Base-by-base conservation (phyloP, 2,113 vertebrate genomes). In the Forbesichthys papilliferus region DNA sequence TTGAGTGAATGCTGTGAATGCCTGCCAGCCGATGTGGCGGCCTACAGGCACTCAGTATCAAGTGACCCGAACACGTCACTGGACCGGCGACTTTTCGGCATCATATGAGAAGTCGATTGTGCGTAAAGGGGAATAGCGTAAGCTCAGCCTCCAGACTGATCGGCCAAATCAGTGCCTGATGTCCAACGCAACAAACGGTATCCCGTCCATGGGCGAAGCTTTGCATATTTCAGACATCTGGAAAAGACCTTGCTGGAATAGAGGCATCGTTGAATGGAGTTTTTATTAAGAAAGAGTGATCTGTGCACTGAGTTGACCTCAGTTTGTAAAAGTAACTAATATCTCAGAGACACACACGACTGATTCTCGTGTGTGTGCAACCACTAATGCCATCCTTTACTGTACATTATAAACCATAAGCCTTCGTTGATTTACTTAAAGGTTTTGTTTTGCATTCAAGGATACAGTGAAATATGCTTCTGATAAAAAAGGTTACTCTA, bases 101-200 rank as follows among this genome's bases (percentile, higher is more conserved):
- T 87, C 80, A 80, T 75, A 81, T 78, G 70, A 84, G 82, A 83
- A 81, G 70, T 69, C 68, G 47, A 86, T 80, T 75, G 68, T 82
- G 73, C 66, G 42, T 69, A 53, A 74, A 64, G 74, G 74, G 71
- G 78, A 83, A 81, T 74, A 57, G 69, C 73, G 75, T 68, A 74
- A 82, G 72, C 69, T 67, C 9, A 75, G 74, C 74, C 64, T 72
- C 51, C 63, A 75, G 71, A 68, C 73, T 51, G 67, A 77, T 75
- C 60, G 47, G 71, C 64, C 58, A 84, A 87, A 88, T 84, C 73
- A 81, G 70, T 77, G 77, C 83, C 80, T 82, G 76, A 68, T 88
- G 79, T 88, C 61, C 56, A 48, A 75, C 64, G 79, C 36, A 42
- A 27, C 75, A 72, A 78, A 74, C 79, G 65, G 74, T 70, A 84